Base-by-base conservation (phyloP, 2,888 invertebrate genomes). In the Gonocerus acuteangulatus region DNA sequence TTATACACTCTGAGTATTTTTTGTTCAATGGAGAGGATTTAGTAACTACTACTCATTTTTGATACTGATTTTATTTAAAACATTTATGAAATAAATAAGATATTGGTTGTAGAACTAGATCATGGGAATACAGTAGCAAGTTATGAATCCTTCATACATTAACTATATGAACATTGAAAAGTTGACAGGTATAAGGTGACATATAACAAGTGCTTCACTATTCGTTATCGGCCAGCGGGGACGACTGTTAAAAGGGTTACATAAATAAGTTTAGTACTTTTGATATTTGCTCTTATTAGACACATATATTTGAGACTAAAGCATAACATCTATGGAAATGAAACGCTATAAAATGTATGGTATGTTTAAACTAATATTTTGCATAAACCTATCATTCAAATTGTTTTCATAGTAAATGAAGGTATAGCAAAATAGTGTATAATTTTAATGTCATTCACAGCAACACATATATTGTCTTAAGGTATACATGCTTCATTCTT, bases 381-480 rank as follows among this genome's bases (percentile, higher is more conserved):
- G 16, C 18, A 62, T 57, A 34, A 15, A 27, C 34, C 47, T 49
- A 27, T 51, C n/a, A 47, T 61, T 54, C 44, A 27, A 27, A 27
- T 27, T 27, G 4, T 6, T 27, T 6, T 4, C 9, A 9, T 27
- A 27, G 4, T 27, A 56, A 39, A 61, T 45, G 23, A 48, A 39
- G 36, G 48, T 36, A 36, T 63, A 63, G 27, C 60, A 61, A 63
- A 63, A 63, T 63, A 63, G 61, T 51, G 61, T 61, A 58, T 64
- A 64, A 58, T 49, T 60, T 61, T 63, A 63, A 65, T 61, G 63
- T 61, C 65, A 27, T 63, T 65, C 65, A 65, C 65, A 65, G 63
- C 65, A 63, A 63, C 65, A 63, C 48, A 59, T 65, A 61, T 63
- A 65, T 61, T 59, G 52, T 59, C 44, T 52, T 59, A 52, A 61